Evolutionary conservation across 2,888 invertebrate genomes (phyloP), one percentile per base, ranked within the genome.

Genomic region (Argyra leucocephala): DNA sequence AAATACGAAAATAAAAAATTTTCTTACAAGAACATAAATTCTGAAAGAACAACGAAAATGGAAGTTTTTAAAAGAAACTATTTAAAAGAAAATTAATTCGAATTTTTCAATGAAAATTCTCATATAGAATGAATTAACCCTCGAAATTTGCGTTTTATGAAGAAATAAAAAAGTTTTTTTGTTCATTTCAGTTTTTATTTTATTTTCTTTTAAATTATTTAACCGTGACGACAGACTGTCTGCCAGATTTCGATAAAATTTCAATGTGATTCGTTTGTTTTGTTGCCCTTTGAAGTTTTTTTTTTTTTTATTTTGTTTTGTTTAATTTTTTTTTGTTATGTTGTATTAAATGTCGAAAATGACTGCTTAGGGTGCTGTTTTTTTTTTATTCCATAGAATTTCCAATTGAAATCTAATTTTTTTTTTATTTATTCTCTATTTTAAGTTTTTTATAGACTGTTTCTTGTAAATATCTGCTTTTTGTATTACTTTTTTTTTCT

Each of bases 221-320:
- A 48, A 48, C 48, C 48, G 48, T 48, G 48, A 48, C 48, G 48
- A 48, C 48, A 48, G 48, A 48, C 48, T 48, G 48, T 48, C 48
- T 48, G 48, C 48, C n/a, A n/a, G n/a, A 48, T 48, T 48, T 18
- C 15, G 48, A 48, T 48, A 48, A 48, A 48, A 48, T 48, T 31
- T 48, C 9, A 48, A 48, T 48, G 48, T 48, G 48, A 48, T 48
- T 48, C 48, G 48, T 48, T 48, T n/a, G 4, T 48, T 48, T 48
- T 48, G 48, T 48, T 48, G 5, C 7, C 12, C 7, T 31, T 31
- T 31, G 12, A 31, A 31, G 10, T 31, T 31, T 3, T 48, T 2
- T 48, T 48, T 48, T 48, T 48, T 48, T 18, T 48, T 18, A 12
- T 18, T 15, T 48, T 48, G 18, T 18, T 48, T 9, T 48, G 2